These are phyloP conservation scores for Doris montereyensis DNA, from an alignment of 2,888 invertebrate genomes.

Conservation along the genomic window DNA sequence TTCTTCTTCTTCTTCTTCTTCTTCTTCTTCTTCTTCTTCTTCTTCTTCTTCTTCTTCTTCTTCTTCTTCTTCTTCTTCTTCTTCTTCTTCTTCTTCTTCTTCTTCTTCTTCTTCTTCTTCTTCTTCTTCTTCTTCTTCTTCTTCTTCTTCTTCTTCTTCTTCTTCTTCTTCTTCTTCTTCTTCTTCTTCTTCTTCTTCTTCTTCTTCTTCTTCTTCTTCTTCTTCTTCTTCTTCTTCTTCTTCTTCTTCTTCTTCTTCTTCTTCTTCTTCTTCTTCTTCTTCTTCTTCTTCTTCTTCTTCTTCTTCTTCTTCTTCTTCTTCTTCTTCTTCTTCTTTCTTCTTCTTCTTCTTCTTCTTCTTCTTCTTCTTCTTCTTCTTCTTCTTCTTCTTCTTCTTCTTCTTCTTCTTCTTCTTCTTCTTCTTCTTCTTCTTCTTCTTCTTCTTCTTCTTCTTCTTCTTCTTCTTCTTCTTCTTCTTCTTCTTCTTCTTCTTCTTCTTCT, in stretches of 20 bases:
- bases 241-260: background rate
- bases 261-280: background rate
- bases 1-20: background rate
- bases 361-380: background rate
- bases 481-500: background rate
- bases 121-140: background rate
- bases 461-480: background rate
- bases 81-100: background rate
- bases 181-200: background rate
- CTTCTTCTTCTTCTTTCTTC: background rate
- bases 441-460: background rate
- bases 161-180: constrained; percentile 1
- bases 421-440: background rate
- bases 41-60: background rate
- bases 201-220: background rate
- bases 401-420: background rate
- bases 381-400: background rate
- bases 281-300: background rate
- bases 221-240: background rate
- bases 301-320: background rate
- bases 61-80: background rate
- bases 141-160: background rate
- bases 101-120: background rate
- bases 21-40: background rate
- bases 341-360: background rate